Evolutionary conservation across 2,797 vertebrate species (phyloP), one percentile per base, ranked within the genome.

Genomic region (Tinamus major): DNA sequence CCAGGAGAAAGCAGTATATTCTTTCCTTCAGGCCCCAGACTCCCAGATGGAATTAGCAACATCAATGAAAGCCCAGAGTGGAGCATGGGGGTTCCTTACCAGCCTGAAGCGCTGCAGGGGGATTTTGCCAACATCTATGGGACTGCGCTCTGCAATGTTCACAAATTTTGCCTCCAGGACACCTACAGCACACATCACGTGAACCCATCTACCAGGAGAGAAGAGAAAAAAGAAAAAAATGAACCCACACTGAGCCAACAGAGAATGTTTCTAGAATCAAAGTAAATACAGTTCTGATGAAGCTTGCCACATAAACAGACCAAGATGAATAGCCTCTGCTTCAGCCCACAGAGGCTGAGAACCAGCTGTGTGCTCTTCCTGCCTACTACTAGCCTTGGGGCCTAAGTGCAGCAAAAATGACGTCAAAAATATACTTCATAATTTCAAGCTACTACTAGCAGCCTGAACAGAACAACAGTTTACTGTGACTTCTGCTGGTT

Each of bases 131-230:
- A 99, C 98, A 95, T 99, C 99, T 48, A 99, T 96, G 10, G 99
- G 99, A 88, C 98, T 98, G 74, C 99, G 98, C 85, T 99, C 98
- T 2, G 98, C 98, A n/a, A 99, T 98, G 97, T 98, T 99, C 95
- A 99, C 98, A 95, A 99, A 99, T 80, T 99, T 98, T 67, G 99
- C 99, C 96, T 99, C 99, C 95, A 99, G 97, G 87, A 99, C 98
- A 17, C 98, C 99, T 93, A 99, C 98, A 49, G 99, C 99, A 97
- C 99, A 99, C 74, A 99, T 98, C 26, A 99, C 99, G 26, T 99
- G 99, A 89, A 99, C 99, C 99, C 99, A 99, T 95, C 99, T 99
- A 95, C 44, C 85, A 85, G 72, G 89, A 84, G 8, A 91, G 69
- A 69, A 81, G 31, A 87, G 4, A 4, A 75, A 68, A 87, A 75